Conservation (phyloP, 2,113 vertebrate genomes). For the Aix galericulata region DNA sequence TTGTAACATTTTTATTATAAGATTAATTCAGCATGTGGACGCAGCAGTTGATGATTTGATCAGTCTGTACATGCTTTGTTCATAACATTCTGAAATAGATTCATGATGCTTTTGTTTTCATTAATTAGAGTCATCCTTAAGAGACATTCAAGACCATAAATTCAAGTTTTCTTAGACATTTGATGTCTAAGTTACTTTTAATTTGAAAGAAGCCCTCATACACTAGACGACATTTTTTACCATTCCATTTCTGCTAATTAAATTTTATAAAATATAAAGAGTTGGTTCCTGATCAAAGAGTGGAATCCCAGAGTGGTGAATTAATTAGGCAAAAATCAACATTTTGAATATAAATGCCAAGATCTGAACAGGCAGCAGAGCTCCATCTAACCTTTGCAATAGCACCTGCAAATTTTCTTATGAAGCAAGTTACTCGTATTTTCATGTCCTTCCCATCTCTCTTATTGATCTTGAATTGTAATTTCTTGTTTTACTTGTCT, state of each 20-base stretch:
- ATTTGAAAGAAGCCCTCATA: not conserved
- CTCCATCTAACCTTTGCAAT: not conserved
- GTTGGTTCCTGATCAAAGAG: not conserved
- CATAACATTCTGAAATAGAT: not conserved
- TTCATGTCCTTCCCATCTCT: not conserved
- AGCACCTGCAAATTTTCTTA: not conserved
- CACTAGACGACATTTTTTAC: not conserved
- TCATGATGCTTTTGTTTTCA: not conserved
- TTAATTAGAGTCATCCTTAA: not conserved
- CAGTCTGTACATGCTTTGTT: not conserved
- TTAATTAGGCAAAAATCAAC: not conserved
- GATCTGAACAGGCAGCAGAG: not conserved
- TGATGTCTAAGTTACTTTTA: not conserved
- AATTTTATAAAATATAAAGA: not conserved
- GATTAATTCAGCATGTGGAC: not conserved
- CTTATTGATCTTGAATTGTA: not conserved
- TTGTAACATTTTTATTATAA: not conserved
- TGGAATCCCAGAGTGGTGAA: not conserved
- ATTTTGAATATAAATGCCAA: not conserved
- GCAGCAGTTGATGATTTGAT: not conserved
- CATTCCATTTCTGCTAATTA: not conserved
- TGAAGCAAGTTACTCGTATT: not conserved
- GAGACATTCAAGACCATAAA: not conserved
- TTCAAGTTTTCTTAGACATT: not conserved
- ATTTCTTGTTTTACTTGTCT: not conserved